Conservation (phyloP, 2,113 vertebrate species). For the Anas platyrhynchos region DNA sequence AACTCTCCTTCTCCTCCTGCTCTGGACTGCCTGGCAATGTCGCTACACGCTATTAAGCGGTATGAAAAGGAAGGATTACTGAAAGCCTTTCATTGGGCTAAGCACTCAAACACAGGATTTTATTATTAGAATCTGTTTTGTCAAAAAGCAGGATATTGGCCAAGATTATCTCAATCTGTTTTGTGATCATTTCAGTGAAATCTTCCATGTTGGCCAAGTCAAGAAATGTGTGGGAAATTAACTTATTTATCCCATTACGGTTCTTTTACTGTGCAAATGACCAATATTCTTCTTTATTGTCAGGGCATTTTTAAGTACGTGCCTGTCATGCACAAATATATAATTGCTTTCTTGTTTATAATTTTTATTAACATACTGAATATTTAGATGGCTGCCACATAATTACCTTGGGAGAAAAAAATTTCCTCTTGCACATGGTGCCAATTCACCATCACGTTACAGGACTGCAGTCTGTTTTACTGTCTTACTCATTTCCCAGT, state of each 20-base stretch:
- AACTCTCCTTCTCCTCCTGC: neutral
- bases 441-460: neutral
- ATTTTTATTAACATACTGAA: neutral
- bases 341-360: neutral
- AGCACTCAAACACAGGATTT: neutral
- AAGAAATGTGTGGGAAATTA: slow-evolving; percentile 25
- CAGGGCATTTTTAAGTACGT: neutral
- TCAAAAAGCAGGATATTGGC: slow-evolving; percentile 16
- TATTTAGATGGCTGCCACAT: neutral
- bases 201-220: neutral
- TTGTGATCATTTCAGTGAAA: neutral
- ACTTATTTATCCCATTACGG: slow-evolving; percentile 33
- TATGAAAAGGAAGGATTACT: neutral
- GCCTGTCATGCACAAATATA: neutral
- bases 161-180: slow-evolving; percentile 29
- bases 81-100: slow-evolving; percentile 6
- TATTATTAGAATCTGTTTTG: slow-evolving; percentile 41
- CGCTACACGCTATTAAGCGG: neutral
- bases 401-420: neutral
- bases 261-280: slow-evolving; percentile 1
- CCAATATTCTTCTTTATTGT: neutral
- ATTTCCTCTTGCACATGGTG: neutral
- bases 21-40: neutral
- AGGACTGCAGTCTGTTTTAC: neutral
- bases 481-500: neutral